These are phyloP conservation scores for Bufo gargarizans DNA, from an alignment of 2,113 vertebrate species.

Conservation along the genomic window DNA sequence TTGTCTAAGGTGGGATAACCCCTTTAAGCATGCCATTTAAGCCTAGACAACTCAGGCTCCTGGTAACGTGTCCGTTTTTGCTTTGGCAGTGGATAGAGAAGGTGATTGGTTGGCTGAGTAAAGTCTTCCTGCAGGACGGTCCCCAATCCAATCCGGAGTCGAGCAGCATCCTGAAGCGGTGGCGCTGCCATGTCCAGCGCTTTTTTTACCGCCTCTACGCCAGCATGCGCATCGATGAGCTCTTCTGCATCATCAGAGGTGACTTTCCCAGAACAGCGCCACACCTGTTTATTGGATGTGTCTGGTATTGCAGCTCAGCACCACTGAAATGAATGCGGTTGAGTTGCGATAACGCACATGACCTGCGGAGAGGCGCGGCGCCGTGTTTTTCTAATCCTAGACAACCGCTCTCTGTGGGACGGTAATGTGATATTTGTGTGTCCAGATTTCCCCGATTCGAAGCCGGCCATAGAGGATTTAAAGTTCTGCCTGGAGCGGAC, in stretches of 20 bases:
- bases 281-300: neutral
- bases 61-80: neutral
- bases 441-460: constrained; percentile 94
- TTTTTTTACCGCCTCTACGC: constrained; percentile 96
- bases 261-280: neutral
- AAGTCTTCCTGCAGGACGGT: constrained; percentile 81
- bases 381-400: neutral
- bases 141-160: constrained; percentile 61
- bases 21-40: no score
- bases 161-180: constrained; percentile 79
- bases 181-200: constrained; percentile 92
- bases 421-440: neutral
- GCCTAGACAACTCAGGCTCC: neutral
- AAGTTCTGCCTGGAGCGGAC: constrained; percentile 95
- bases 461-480: constrained; percentile 92
- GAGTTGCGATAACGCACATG: neutral
- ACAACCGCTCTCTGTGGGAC: no score
- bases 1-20: no score
- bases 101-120: constrained; percentile 92
- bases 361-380: neutral
- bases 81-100: constrained; percentile 88
- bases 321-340: no score
- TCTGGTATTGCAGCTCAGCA: neutral
- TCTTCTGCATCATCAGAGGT: constrained; percentile 98
- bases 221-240: constrained; percentile 94